Evolutionary conservation across 2,888 invertebrate species (phyloP).

Genomic region (Cheilosia urbana): DNA sequence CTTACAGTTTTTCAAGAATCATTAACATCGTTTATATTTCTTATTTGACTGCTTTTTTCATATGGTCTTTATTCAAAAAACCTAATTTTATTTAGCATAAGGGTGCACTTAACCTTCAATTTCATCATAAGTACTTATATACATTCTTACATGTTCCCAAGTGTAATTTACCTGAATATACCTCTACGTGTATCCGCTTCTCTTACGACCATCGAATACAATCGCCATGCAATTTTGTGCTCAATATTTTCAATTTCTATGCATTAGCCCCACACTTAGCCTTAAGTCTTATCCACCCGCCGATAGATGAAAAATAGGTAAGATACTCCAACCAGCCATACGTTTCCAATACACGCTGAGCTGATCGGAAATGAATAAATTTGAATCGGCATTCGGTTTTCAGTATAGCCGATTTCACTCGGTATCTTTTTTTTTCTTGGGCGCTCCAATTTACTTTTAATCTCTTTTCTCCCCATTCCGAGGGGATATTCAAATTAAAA

Average conservation of each 20-base stretch:
- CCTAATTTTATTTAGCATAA: too few relatives aligned
- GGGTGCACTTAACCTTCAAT: neutral
- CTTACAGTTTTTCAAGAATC: too few relatives aligned
- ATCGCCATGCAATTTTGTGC: constrained; percentile 13
- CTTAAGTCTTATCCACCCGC: constrained; percentile 26
- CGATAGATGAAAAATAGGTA: constrained; percentile 51
- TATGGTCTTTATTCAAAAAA: too few relatives aligned
- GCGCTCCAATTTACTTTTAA: constrained; percentile 73
- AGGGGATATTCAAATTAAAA: constrained; percentile 71
- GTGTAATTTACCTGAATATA: neutral
- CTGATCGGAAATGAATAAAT: constrained; percentile 73
- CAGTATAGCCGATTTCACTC: constrained; percentile 47
- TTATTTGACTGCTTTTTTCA: too few relatives aligned
- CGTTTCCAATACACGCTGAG: constrained; percentile 62
- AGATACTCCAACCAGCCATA: constrained; percentile 23
- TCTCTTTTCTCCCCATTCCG: constrained; percentile 54
- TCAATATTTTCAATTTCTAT: constrained; percentile 69
- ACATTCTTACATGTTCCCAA: constrained; percentile 15
- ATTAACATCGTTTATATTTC: too few relatives aligned
- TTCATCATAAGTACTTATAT: neutral
- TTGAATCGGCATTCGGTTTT: constrained; percentile 59
- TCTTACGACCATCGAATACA: neutral
- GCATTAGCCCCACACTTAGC: constrained; percentile 63
- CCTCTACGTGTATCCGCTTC: neutral
- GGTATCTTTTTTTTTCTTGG: neutral